Conservation (phyloP, 2,113 vertebrate species). For the Enhydra lutris region DNA sequence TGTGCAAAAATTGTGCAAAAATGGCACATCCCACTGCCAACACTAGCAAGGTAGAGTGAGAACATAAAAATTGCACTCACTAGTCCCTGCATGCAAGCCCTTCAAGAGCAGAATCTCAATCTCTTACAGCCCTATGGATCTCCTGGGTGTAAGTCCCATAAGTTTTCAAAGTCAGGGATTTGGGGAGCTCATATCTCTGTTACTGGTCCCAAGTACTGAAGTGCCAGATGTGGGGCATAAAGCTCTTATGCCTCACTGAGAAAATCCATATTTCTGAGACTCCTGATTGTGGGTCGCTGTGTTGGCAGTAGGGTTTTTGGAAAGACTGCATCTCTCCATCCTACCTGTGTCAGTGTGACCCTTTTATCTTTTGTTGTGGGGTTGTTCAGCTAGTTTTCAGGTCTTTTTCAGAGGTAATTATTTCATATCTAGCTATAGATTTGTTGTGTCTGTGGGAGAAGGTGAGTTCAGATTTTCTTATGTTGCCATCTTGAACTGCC, state of each 20-base stretch:
- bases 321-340: background rate
- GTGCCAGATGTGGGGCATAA: background rate
- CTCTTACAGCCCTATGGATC: background rate
- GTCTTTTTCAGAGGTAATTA: background rate
- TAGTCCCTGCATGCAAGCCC: background rate
- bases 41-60: background rate
- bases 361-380: background rate
- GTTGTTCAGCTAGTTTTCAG: background rate
- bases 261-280: background rate
- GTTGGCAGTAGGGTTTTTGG: background rate
- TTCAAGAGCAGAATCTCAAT: background rate
- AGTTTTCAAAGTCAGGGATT: background rate
- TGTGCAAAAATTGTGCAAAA: background rate
- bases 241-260: background rate
- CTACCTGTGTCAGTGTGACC: background rate
- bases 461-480: background rate
- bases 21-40: background rate
- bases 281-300: background rate
- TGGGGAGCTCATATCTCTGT: background rate
- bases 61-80: background rate
- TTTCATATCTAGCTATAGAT: background rate
- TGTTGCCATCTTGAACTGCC: background rate
- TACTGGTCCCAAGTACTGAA: background rate
- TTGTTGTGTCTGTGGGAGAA: background rate
- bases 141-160: background rate